Base-by-base conservation (phyloP, 2,888 invertebrate species). In the Drosophila silvestris region DNA sequence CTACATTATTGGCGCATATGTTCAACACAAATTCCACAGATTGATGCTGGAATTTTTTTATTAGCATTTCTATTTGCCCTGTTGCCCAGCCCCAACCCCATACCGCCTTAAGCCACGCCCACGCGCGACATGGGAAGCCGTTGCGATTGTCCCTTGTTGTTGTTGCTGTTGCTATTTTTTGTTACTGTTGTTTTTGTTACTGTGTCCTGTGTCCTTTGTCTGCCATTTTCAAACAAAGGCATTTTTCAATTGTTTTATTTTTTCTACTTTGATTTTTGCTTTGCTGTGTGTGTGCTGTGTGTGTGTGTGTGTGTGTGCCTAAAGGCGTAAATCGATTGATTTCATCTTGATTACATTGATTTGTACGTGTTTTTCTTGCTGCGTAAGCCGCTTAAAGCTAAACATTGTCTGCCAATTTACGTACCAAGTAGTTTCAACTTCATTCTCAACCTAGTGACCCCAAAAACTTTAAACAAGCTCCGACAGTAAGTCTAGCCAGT, bases 1-100 rank as follows among this genome's bases (percentile, higher is more conserved):
- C 61, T 75, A 83, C 87, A 89, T 87, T 87, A 87, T 87, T 87
- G 87, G 89, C 90, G 87, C 87, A 87, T 87, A 87, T 87, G 87
- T 86, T 87, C 77, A 81, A 84, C 87, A 89, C 87, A 88, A 90
- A 88, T 88, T 88, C 88, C 88, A 90, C 88, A 88, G 91, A 88
- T 91, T 88, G 88, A 88, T 88, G 88, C 85, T 89, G 91, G 91
- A 91, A 88, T 91, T 91, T 88, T 88, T 88, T 89, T 88, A 89
- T 91, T 88, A 91, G 91, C 88, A 89, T 90, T 90, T 90, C 87
- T 90, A 85, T 86, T 90, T 88, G 70, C 83, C 76, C 68, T 68
- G 41, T 58, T 57, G 56, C 61, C 67, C 59, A 26, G 19, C 19
- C 44, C 44, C 68, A 16, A 12, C 16, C 52, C 5, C 16, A 19